These are phyloP conservation scores for Phenganax stokvisi DNA, from an alignment of 92 coral and sea anemone species.

Conservation along the genomic window DNA sequence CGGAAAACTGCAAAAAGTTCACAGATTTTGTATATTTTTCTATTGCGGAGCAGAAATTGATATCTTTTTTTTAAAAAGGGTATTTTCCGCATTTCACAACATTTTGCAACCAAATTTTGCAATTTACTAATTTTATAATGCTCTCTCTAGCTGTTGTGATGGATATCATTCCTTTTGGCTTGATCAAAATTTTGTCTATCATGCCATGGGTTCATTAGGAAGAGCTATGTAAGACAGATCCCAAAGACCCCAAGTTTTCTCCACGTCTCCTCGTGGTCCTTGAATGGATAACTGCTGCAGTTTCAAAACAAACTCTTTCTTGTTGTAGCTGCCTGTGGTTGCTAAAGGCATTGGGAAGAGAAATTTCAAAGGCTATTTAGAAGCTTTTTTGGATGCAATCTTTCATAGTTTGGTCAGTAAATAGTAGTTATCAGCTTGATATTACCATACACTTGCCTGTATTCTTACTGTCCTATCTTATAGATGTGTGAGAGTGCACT, in stretches of 20 bases:
- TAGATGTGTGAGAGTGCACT: slow-evolving; percentile 87
- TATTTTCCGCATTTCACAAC: too few relatives aligned
- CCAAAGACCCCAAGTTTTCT: too few relatives aligned
- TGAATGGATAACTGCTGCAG: background rate
- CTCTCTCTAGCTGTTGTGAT: too few relatives aligned
- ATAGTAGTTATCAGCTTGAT: background rate
- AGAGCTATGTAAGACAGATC: background rate
- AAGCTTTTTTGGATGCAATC: slow-evolving; percentile 67
- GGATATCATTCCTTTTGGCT: too few relatives aligned
- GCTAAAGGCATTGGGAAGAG: slow-evolving; percentile 92
- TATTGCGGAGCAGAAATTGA: too few relatives aligned
- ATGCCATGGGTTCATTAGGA: background rate
- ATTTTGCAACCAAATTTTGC: too few relatives aligned
- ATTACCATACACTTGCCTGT: background rate
- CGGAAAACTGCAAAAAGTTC: too few relatives aligned
- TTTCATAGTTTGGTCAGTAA: slow-evolving; percentile 78
- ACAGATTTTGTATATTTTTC: too few relatives aligned
- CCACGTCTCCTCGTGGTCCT: too few relatives aligned
- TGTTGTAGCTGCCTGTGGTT: slow-evolving; percentile 67
- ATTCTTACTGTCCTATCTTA: background rate
- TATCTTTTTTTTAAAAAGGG: too few relatives aligned
- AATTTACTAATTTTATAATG: too few relatives aligned
- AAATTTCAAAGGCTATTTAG: slow-evolving; percentile 66
- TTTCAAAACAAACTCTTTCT: background rate
- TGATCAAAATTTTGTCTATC: too few relatives aligned